Evolutionary conservation across 92 coral and sea anemone species (phyloP).

Genomic region (Scolanthus callimorphus): DNA sequence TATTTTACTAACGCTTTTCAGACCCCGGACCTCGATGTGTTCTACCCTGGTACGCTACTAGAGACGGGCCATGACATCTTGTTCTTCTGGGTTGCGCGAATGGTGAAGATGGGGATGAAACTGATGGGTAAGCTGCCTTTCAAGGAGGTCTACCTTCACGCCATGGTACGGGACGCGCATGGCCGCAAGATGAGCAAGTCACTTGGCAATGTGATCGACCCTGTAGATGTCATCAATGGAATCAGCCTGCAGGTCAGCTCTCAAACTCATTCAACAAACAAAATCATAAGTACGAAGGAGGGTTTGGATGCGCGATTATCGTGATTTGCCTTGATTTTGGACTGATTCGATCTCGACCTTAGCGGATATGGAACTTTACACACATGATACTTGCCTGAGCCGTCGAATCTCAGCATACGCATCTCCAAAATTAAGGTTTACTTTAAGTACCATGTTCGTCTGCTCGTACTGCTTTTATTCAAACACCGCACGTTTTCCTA

Average conservation of each 20-base stretch:
- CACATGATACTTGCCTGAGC: too few species aligned
- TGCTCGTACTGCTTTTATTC: too few species aligned
- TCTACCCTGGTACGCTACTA: conserved; percentile 91
- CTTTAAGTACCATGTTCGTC: too few species aligned
- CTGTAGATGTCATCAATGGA: conserved; percentile 94
- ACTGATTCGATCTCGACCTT: too few species aligned
- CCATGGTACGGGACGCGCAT: conserved; percentile 99
- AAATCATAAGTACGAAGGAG: too few species aligned
- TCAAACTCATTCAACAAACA: not conserved
- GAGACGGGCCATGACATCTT: conserved; percentile 99
- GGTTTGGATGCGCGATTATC: too few species aligned
- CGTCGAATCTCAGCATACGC: too few species aligned
- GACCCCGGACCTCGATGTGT: conserved; percentile 81
- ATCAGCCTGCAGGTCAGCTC: conserved; percentile 77
- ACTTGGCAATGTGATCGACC: conserved; percentile 97
- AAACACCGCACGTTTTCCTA: too few species aligned
- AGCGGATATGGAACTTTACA: too few species aligned
- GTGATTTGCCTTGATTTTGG: too few species aligned
- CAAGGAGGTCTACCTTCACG: conserved; percentile 95
- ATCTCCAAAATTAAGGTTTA: too few species aligned
- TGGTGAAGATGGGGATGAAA: conserved; percentile 97
- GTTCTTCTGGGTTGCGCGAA: conserved; percentile 99
- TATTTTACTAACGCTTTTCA: conserved; percentile 23
- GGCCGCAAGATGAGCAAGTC: conserved; percentile 99
- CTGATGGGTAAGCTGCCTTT: conserved; percentile 88